Base-by-base conservation (phyloP, 1,140 invertebrate genomes). In the Leptinotarsa undecemlineata region DNA sequence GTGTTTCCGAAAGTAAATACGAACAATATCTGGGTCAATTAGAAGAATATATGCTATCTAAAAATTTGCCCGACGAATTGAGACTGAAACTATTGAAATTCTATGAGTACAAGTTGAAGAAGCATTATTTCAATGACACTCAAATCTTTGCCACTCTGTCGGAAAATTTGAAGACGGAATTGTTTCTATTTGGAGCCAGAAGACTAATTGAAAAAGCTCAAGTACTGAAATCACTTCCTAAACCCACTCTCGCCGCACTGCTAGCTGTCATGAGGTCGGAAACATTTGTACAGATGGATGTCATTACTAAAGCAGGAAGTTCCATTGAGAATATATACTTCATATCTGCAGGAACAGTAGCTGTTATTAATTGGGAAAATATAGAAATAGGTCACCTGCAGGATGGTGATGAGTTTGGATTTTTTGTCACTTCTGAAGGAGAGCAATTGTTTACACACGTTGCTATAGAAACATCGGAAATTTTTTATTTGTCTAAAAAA, bases 301-400 rank as follows among this genome's bases (percentile, higher is more conserved):
- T 84, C 0, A 85, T 89, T n/a, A 80, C 87, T 2, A 82, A 83
- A 72, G 80, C 81, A 19, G 84, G 83, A 1, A 83, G 80, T 1
- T 47, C 19, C 0, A 84, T 85, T 0, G 82, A 87, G 5, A 78
- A 82, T 3, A 80, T 88, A 68, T 88, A 82, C 71, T 88, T 88
- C 26, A 82, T 89, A 4, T 81, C 82, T 33, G 84, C 82, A n/a
- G 88, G 88, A 14, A 88, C 87, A 1, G 85, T 88, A 13, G 86
- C 85, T 0, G 79, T 88, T 47, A 47, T 48, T 2, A 73, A 68
- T 48, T 23, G 5, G 3, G 23, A 66, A 26, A 61, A 61, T 19
- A 63, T 61, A 11, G 77, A 78, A 51, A n/a, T 78, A n/a, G 47
- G 17, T 4, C 77, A 78, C 51, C 15, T 74, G 15, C 68, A 73